Evolutionary conservation across 1,140 invertebrate genomes (phyloP), one percentile per base, ranked within the genome.

Genomic region (Tetraneura akinire): DNA sequence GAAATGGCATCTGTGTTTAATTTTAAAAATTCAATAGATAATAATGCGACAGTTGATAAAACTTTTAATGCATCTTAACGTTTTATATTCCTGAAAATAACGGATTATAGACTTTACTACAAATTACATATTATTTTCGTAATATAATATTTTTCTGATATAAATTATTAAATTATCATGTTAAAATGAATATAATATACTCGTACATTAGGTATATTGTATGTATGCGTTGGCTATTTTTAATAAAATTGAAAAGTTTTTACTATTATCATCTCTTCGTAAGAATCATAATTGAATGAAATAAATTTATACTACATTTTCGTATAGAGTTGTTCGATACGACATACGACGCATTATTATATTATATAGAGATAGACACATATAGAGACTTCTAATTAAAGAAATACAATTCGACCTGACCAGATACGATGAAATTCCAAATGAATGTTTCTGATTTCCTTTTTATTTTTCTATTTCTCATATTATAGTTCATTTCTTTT

Each of bases 301-400:
- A 68, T 23, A 42, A 68, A 14, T 47, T 68, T 45, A n/a, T n/a
- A 45, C 37, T 37, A 4, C 66, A 26, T n/a, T 47, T 21, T 23
- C 37, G 10, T 45, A 23, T 42, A 23, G 47, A 68, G 42, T 66
- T 53, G 53, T 57, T 47, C 66, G 42, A 45, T 68, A 68, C 42
- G 18, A 45, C 32, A 37, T 68, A 45, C 37, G n/a, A n/a, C n/a
- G n/a, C n/a, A n/a, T n/a, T n/a, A n/a, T n/a, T n/a, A n/a, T n/a
- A 37, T 37, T 37, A 37, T 47, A n/a, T 26, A 68, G 14, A 21
- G 66, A 21, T 21, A 13, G 37, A 10, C 13, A 47, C 37, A n/a
- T n/a, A n/a, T n/a, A n/a, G n/a, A n/a, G n/a, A n/a, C 21, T 23
- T 68, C 32, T 68, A 68, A 68, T 47, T 68, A 47, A 68, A 68